Percentiles rank a stretch among this genome's conserved stretches.
Conservation (phyloP, 1,140 invertebrate genomes). For the Drosophila littoralis region DNA sequence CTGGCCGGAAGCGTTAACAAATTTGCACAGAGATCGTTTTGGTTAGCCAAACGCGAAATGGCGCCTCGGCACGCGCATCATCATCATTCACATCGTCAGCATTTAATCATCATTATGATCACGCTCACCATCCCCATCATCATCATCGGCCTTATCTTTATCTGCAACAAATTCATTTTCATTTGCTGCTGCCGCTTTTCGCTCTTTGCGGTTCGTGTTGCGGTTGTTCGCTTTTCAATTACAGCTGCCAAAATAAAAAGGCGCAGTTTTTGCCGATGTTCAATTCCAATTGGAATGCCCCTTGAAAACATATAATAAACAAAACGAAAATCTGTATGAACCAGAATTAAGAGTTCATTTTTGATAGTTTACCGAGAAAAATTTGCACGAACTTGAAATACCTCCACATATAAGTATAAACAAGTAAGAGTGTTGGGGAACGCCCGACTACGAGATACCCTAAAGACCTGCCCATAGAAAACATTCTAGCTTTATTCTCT, state of each 20-base stretch:
- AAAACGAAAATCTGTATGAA: neutral
- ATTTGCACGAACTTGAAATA: too few species aligned
- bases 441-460: too few species aligned
- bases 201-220: conserved; percentile 26
- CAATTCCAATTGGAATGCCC: conserved; percentile 12
- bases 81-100: conserved; percentile 47
- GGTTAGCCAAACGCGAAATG: conserved; percentile 47
- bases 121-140: conserved; percentile 44
- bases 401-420: too few species aligned
- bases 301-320: neutral
- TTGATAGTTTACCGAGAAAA: too few species aligned
- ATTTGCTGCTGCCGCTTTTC: conserved; percentile 10
- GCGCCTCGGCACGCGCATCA: conserved; percentile 72
- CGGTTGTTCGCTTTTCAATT: conserved; percentile 40
- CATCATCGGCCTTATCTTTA: conserved; percentile 13
- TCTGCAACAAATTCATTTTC: conserved; percentile 39
- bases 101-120: conserved; percentile 38
- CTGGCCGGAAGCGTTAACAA: conserved; percentile 71
- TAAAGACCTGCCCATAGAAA: too few species aligned
- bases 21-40: conserved; percentile 54
- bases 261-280: conserved; percentile 16
- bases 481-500: too few species aligned
- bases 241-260: conserved; percentile 40
- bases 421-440: too few species aligned
- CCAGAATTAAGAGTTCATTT: neutral